A percentile compares a stretch with the other conserved stretches of the same genome.
phyloP scores from a whole-genome alignment of 2,888 invertebrate species.

The Hedya salicella region DNA sequence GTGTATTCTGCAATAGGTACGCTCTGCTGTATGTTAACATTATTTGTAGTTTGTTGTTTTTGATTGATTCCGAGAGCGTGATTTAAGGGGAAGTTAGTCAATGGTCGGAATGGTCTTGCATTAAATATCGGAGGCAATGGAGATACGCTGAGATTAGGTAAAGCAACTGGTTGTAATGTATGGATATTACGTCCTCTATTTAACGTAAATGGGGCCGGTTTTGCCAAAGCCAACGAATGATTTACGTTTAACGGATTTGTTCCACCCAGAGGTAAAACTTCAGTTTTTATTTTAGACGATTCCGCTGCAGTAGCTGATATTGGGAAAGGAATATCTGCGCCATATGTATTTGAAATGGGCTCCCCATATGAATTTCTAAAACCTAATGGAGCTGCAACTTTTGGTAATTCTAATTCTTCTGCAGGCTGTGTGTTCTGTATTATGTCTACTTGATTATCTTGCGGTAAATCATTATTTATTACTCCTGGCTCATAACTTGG shows the following conservation, averaged over 20 bases:
- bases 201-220: slow-evolving; percentile 76
- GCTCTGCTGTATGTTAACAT: slow-evolving; percentile 86
- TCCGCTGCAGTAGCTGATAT: slow-evolving; percentile 74
- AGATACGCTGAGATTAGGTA: slow-evolving; percentile 87
- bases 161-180: slow-evolving; percentile 84
- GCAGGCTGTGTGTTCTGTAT: slow-evolving; percentile 58
- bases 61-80: slow-evolving; percentile 67
- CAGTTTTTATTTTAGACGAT: slow-evolving; percentile 73
- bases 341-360: slow-evolving; percentile 66
- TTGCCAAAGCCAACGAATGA: slow-evolving; percentile 69
- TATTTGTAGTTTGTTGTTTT: slow-evolving; percentile 63
- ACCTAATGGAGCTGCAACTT: slow-evolving; percentile 65
- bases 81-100: slow-evolving; percentile 56
- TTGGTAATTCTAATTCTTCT: slow-evolving; percentile 68
- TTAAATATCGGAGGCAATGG: slow-evolving; percentile 87
- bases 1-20: slow-evolving; percentile 88
- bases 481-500: slow-evolving; percentile 58
- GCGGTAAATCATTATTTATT: slow-evolving; percentile 63
- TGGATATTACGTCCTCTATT: slow-evolving; percentile 80
- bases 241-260: slow-evolving; percentile 58
- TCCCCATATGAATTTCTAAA: slow-evolving; percentile 81
- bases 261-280: slow-evolving; percentile 64
- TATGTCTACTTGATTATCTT: slow-evolving; percentile 60
- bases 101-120: slow-evolving; percentile 83
- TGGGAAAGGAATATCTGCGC: slow-evolving; percentile 68